Base-by-base conservation (phyloP, 2,888 invertebrate genomes). In the Drosophila pseudotakahashii region DNA sequence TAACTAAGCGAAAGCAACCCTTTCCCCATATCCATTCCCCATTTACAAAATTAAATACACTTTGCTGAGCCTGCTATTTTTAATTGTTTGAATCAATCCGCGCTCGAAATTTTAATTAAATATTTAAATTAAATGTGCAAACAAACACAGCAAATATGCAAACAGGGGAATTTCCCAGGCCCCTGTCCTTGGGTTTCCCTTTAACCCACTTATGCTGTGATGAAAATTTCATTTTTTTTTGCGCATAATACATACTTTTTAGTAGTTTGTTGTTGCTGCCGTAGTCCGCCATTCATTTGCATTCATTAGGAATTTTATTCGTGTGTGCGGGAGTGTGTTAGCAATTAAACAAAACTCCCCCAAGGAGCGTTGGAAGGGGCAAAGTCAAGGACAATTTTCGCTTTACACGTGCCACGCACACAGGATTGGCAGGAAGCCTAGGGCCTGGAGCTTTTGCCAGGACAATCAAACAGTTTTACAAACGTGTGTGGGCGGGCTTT, bases 31-130 rank as follows among this genome's bases (percentile, higher is more conserved):
- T 53, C 23, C 2, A 0, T 10, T 14, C 9, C 1, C 6, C 19
- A 14, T 7, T 14, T 53, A 30, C 19, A 41, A 59, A 59, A 30
- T 59, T 41, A 59, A 59, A 41, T 10, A 32, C 45, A 36, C 48
- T 54, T 64, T 54, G 67, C 66, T 39, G 77, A 58, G 71, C 69
- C 75, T 72, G 79, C 61, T 63, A 73, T 75, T 81, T 84, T 83
- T 83, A 84, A 83, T 83, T 83, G 83, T 86, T 67, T 81, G 79
- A 81, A 83, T 86, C 84, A 86, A 83, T 86, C 69, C 84, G 78
- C 79, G 87, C 84, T 86, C 76, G 67, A 81, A 81, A 84, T 86
- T 83, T 83, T 86, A 83, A 83, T 83, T 83, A 83, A 83, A 83
- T 83, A 86, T 83, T 83, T 84, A 83, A 83, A 83, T 86, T 73